Evolutionary conservation across 2,113 vertebrate species (phyloP), one percentile per base, ranked within the genome.

Genomic region (Lophotis ruficrista): DNA sequence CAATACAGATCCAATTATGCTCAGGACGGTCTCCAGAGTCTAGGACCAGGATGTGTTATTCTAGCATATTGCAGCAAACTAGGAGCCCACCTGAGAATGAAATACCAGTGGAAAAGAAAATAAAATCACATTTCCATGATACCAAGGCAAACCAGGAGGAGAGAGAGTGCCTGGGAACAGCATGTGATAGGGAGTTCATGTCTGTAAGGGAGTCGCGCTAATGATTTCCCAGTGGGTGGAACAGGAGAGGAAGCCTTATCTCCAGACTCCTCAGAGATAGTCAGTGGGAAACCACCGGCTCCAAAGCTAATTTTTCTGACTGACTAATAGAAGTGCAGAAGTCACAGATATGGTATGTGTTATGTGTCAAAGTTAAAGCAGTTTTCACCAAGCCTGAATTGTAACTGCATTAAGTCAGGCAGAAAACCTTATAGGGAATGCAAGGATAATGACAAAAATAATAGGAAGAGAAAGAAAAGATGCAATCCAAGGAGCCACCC

Each of bases 141-240:
- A 65, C 38, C 21, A 64, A 79, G 38, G 45, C 77, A 84, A 51
- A 64, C 35, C 22, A 19, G 79, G 45, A 89, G 30, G 45, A 57
- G 48, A 60, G 28, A 48, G 6, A 2, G 9, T 89, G 90, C 48
- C 64, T 70, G 76, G 90, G 94, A 93, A 96, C 79, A 96, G 79
- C 47, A 19, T 90, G 88, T 95, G 93, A 58, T 7, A 66, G 58
- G 78, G 82, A 88, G 37, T 72, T 96, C 71, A 53, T n/a, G 69
- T 66, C 81, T 91, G 73, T 45, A 56, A 94, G 62, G 82, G 69
- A 95, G 43, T 48, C 2, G 28, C 19, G 56, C 64, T 96, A 93
- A 94, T 92, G 83, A 94, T 91, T 96, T 96, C 94, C 86, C 83
- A 43, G 93, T 93, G 92, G 93, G 94, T 94, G 93, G 94, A 95